Evolutionary conservation across 2,797 vertebrate genomes (phyloP), one percentile per base, ranked within the genome.

Genomic region (Columba guinea): DNA sequence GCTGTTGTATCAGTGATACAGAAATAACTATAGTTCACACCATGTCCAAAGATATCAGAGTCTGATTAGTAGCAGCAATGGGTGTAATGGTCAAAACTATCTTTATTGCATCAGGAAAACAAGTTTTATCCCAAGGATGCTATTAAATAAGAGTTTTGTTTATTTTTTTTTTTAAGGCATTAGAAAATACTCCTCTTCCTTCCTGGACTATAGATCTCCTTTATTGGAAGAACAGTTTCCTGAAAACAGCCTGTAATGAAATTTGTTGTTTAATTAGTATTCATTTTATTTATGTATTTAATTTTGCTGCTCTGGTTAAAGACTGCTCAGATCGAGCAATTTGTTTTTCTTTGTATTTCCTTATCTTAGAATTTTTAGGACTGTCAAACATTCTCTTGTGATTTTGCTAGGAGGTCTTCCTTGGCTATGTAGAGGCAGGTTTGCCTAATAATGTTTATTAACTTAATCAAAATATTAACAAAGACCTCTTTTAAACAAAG

Each of bases 391-490:
- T 79, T 84, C 34, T 58, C 11, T 51, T 44, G 27, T 79, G 60
- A 39, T 84, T 95, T 90, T 94, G 19, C 56, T 94, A 90, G 73
- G 84, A 93, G 73, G 85, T 88, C 83, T 88, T 84, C 39, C 44
- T 93, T 88, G 70, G 67, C 80, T 79, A 30, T 37, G 55, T 39
- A 84, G 67, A 95, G 75, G 63, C 44, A 84, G 91, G 89, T 91
- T 91, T 84, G 80, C 80, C 52, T 91, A 89, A 90, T 82, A 90
- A 84, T 94, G 80, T 96, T 97, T 95, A 94, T 96, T 82, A 94
- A 82, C 41, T 74, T 94, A 91, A 94, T 77, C 88, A 95, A 94
- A 96, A 95, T 80, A 94, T 95, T 95, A 96, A 95, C 95, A 92
- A 94, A 95, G 90, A 44, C 30, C n/a, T 93, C 58, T 82, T 95